Conservation (phyloP, 2,797 vertebrate species). For the Tragelaphus eurycerus region DNA sequence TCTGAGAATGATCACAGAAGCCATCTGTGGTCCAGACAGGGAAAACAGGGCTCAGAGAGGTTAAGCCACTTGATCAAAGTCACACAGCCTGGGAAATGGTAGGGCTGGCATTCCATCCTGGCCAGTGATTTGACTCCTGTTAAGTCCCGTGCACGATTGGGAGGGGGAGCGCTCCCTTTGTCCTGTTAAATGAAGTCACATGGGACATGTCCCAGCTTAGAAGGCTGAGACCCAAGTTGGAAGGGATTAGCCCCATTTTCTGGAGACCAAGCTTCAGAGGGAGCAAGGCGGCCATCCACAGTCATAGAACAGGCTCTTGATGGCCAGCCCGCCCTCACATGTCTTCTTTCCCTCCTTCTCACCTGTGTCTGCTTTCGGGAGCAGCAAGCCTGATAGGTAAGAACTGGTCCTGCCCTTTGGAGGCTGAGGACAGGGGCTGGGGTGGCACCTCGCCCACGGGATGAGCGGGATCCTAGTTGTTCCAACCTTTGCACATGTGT, state of each 20-base stretch:
- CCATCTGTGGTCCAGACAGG: fast-evolving
- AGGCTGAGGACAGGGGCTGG: fast-evolving
- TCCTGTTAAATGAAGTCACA: fast-evolving
- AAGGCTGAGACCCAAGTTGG: not conserved
- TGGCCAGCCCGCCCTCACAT: slow-evolving; percentile 53
- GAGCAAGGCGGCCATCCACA: not conserved
- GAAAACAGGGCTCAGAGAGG: not conserved
- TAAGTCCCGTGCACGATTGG: fast-evolving
- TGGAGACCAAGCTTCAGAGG: not conserved
- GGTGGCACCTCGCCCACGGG: fast-evolving
- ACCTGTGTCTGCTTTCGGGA: slow-evolving; percentile 81
- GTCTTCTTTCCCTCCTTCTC: slow-evolving; percentile 38
- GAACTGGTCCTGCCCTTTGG: slow-evolving; percentile 59
- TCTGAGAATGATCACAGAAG: not conserved
- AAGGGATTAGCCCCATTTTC: not conserved
- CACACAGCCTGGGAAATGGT: not conserved
- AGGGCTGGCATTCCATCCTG: not conserved
- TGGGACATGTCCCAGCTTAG: fast-evolving
- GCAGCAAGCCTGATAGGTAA: slow-evolving; percentile 99
- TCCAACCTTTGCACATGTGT: fast-evolving
- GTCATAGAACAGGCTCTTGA: fast-evolving
- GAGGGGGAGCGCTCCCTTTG: not conserved
- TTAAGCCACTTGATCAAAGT: not conserved
- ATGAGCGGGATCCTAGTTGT: not conserved
- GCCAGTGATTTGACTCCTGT: fast-evolving